phyloP scores from a whole-genome alignment of 2,113 vertebrate species.

The Telmatochromis bifrenatus region DNA sequence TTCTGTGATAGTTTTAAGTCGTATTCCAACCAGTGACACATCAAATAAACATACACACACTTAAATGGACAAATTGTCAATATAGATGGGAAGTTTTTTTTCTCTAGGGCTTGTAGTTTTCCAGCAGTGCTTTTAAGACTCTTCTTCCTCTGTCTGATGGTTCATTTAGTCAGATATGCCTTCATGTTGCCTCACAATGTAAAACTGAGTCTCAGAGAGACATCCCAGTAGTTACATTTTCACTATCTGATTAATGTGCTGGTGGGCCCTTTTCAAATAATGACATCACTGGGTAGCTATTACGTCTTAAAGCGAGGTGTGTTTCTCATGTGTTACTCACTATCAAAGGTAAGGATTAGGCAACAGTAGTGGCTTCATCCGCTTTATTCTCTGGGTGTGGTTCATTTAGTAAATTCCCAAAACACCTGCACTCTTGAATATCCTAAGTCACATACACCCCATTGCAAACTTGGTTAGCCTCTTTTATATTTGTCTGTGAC shows the following conservation, averaged over 20 bases:
- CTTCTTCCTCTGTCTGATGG: not conserved
- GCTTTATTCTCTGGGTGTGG: not conserved
- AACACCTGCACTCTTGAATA: not conserved
- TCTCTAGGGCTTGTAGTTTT: not conserved
- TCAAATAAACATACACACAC: not conserved
- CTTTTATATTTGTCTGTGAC: not conserved
- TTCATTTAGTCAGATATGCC: not conserved
- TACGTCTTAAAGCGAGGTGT: not conserved
- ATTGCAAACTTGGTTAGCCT: not conserved
- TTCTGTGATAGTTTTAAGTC: not conserved
- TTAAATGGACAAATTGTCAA: not conserved
- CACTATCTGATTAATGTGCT: not conserved
- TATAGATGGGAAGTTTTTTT: not conserved
- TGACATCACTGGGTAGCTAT: not conserved
- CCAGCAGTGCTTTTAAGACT: not conserved
- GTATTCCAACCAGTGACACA: not conserved
- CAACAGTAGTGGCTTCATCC: not conserved
- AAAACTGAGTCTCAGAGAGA: not conserved
- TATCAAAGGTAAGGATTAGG: fast-evolving
- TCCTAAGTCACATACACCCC: not conserved
- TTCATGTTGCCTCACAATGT: not conserved
- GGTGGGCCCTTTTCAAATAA: not conserved
- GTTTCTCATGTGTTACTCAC: not conserved
- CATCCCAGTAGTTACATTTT: not conserved
- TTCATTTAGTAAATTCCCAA: not conserved